phyloP scores from a whole-genome alignment of 2,797 vertebrate species.

The Netta rufina region DNA sequence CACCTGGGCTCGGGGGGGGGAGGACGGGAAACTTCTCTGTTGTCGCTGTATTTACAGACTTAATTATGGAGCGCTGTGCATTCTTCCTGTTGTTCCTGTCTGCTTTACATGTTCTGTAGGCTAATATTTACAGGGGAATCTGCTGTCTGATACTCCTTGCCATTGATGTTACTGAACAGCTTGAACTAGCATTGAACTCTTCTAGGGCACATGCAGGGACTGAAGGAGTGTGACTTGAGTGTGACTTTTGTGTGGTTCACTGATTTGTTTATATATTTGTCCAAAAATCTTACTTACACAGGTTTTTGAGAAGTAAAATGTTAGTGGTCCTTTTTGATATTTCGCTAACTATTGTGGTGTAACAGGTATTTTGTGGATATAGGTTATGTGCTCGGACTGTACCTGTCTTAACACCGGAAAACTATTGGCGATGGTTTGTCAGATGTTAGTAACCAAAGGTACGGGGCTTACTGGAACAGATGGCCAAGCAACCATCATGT shows the following conservation, averaged over 20 bases:
- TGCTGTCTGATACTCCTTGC: neutral
- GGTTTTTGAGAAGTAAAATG: neutral
- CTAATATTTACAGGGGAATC: neutral
- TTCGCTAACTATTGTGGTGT: neutral
- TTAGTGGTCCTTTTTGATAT: neutral
- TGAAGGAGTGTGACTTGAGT: neutral
- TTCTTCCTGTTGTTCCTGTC: neutral
- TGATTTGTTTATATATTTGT: neutral
- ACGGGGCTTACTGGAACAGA: conserved; percentile 69
- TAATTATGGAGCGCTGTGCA: neutral
- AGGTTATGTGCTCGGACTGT: neutral
- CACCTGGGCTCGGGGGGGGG: neutral
- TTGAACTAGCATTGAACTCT: neutral
- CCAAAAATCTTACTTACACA: neutral
- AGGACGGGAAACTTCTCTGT: neutral
- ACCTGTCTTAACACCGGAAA: neutral
- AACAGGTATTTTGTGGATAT: neutral
- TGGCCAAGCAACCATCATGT: conserved; percentile 72
- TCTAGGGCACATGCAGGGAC: neutral
- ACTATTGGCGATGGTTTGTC: conserved; percentile 47
- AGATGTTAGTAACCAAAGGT: conserved; percentile 53
- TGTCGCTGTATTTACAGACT: neutral
- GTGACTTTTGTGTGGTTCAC: neutral
- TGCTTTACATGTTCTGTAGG: neutral
- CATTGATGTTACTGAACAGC: neutral